Evolutionary conservation across 2,888 invertebrate species (phyloP).

Genomic region (Euphydryas editha): DNA sequence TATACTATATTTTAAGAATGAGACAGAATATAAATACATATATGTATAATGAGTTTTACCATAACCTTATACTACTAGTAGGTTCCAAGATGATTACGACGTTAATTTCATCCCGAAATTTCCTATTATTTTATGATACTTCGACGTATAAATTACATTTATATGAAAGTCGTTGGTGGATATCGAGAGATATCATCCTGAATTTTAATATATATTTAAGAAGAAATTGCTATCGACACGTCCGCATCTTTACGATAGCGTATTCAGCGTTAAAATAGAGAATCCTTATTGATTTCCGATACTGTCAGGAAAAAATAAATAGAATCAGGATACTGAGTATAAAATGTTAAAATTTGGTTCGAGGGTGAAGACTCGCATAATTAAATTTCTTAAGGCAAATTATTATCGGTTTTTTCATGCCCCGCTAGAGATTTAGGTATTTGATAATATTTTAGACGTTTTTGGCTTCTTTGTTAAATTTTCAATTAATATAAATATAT

Average conservation of each 20-base stretch:
- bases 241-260: constrained; percentile 48
- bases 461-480: not conserved
- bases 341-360: constrained; percentile 35
- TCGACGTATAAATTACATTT: not conserved
- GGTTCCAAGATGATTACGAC: not conserved
- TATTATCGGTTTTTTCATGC: constrained; percentile 17
- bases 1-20: too few species aligned
- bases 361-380: constrained; percentile 22
- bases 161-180: constrained; percentile 17
- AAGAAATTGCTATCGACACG: constrained; percentile 65
- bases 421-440: constrained; percentile 12
- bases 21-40: too few species aligned
- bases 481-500: not conserved
- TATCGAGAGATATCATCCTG: constrained; percentile 30
- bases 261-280: constrained; percentile 41
- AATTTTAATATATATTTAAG: constrained; percentile 38
- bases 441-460: constrained; percentile 7
- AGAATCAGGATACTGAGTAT: constrained; percentile 37
- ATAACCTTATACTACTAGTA: too few species aligned
- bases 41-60: too few species aligned
- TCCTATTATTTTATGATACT: not conserved
- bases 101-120: not conserved
- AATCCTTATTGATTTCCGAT: constrained; percentile 43
- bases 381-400: constrained; percentile 18
- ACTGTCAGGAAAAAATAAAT: constrained; percentile 36